Evolutionary conservation across 2,888 invertebrate genomes (phyloP).

Genomic region (Callyntrura sp.): DNA sequence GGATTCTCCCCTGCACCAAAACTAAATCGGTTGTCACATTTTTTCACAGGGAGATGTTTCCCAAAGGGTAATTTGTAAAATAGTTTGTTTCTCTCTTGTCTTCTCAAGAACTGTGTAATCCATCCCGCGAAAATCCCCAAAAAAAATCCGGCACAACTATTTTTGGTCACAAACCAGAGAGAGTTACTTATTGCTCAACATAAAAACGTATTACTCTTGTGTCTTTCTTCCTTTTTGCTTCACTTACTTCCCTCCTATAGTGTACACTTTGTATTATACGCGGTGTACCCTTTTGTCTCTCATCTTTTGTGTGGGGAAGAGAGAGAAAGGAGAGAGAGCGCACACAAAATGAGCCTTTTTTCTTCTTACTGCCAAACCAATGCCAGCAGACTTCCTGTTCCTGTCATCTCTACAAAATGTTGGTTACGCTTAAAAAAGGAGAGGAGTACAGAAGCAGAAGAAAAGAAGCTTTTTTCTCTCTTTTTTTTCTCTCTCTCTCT

Average conservation of each 20-base stretch:
- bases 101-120: background rate
- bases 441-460: slow-evolving; percentile 10
- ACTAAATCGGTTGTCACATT: background rate
- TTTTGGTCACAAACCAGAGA: background rate
- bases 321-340: background rate
- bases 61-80: background rate
- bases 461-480: slow-evolving; percentile 15
- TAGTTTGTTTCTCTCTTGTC: background rate
- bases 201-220: background rate
- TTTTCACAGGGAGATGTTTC: background rate
- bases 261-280: background rate
- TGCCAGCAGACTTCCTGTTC: slow-evolving; percentile 69
- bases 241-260: background rate
- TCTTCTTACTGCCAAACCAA: slow-evolving; percentile 30
- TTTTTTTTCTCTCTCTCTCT: slow-evolving; percentile 21
- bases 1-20: too few relatives aligned
- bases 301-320: background rate
- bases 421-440: slow-evolving; percentile 46
- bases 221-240: background rate
- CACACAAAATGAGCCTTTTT: background rate
- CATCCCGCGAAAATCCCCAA: background rate
- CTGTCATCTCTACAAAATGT: slow-evolving; percentile 64
- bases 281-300: background rate
- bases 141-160: background rate
- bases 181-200: background rate